Evolutionary conservation across 2,797 vertebrate genomes (phyloP).

Genomic region (Argentina silus): DNA sequence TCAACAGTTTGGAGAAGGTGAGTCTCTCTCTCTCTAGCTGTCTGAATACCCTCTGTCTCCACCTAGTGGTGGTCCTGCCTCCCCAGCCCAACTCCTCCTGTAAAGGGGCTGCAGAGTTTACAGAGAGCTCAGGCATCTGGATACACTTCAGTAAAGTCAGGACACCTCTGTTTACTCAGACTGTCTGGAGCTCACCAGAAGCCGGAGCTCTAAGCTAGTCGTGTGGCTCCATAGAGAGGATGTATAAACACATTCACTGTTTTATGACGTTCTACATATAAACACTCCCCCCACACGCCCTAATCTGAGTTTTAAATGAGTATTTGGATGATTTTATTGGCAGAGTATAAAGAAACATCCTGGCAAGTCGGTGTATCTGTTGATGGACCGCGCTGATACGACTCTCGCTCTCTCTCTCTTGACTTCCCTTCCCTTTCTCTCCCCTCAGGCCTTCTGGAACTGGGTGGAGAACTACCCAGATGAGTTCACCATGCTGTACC

Average conservation of each 20-base stretch:
- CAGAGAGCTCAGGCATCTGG: neutral
- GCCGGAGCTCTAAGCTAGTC: neutral
- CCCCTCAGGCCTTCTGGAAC: constrained; percentile 90
- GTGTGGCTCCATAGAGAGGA: neutral
- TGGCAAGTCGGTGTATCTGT: constrained; percentile 25
- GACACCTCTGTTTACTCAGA: neutral
- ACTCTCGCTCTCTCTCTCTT: neutral
- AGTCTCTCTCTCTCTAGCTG: constrained; percentile 55
- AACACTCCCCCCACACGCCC: neutral
- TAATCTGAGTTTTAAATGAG: neutral
- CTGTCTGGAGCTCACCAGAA: neutral
- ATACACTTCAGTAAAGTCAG: neutral
- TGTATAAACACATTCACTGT: neutral
- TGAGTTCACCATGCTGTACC: constrained; percentile 96
- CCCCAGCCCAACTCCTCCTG: neutral
- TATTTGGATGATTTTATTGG: neutral
- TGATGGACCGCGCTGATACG: too few relatives aligned
- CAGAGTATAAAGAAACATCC: neutral
- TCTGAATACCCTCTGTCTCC: constrained; percentile 52
- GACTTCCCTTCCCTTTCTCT: constrained; percentile 45
- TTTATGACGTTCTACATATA: neutral
- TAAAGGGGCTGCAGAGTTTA: neutral
- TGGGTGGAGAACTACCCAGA: constrained; percentile 93
- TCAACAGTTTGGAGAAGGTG: constrained; percentile 89
- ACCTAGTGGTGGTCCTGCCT: constrained; percentile 66